Conservation (phyloP, 2,888 invertebrate species). For the Dusona sp. region DNA sequence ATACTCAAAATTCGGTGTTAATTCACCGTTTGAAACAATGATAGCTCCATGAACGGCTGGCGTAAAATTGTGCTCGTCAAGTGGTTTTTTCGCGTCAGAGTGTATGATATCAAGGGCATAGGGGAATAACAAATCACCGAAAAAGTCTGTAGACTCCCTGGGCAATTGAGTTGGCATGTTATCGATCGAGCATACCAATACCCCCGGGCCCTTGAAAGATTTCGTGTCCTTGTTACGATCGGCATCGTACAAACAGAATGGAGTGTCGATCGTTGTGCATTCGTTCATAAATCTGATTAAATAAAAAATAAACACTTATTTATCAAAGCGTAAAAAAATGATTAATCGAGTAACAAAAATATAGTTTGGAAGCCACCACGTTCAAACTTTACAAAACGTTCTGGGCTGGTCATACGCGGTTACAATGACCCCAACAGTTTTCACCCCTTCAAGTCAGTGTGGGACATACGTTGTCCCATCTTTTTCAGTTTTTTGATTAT, state of each 20-base stretch:
- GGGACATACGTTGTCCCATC: too few relatives aligned
- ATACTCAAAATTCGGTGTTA: slow-evolving; percentile 97
- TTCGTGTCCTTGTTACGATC: slow-evolving; percentile 98
- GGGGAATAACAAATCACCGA: slow-evolving; percentile 96
- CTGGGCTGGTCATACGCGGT: too few relatives aligned
- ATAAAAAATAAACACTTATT: slow-evolving; percentile 8
- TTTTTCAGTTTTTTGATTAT: too few relatives aligned
- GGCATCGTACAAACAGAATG: slow-evolving; percentile 99
- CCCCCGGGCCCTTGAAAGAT: slow-evolving; percentile 98
- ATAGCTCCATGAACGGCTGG: slow-evolving; percentile 93
- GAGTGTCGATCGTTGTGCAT: slow-evolving; percentile 99
- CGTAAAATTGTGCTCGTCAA: slow-evolving; percentile 91
- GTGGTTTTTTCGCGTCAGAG: slow-evolving; percentile 92
- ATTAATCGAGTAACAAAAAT: not conserved
- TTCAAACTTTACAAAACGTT: too few relatives aligned
- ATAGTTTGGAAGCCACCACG: not conserved
- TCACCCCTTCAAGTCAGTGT: too few relatives aligned
- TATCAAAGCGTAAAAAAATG: not conserved
- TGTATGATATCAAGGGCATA: slow-evolving; percentile 95
- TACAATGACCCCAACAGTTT: not conserved
- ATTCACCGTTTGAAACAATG: slow-evolving; percentile 96
- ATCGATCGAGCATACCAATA: slow-evolving; percentile 99
- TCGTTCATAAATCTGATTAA: slow-evolving; percentile 95
- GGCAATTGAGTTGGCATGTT: slow-evolving; percentile 99
- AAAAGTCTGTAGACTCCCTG: slow-evolving; percentile 98